Percentiles rank a stretch among this genome's conserved stretches.
These are phyloP conservation scores for Agriotes lineatus DNA, from an alignment of 2,888 invertebrate genomes.

Conservation along the genomic window DNA sequence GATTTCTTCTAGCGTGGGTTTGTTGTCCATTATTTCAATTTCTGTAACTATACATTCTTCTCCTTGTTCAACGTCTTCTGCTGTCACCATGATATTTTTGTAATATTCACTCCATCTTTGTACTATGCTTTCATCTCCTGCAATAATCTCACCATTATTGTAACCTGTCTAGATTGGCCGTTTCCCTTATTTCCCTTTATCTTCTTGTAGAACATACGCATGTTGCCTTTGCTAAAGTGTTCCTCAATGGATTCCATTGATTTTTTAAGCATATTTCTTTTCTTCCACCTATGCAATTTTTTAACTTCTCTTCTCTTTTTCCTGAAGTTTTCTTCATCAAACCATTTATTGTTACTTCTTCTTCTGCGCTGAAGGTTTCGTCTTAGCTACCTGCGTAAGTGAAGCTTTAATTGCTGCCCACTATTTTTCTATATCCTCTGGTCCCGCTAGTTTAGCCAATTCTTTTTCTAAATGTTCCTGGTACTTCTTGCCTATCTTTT, in stretches of 20 bases:
- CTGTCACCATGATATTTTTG: not conserved
- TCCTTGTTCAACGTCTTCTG: not conserved
- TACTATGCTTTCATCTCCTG: not conserved
- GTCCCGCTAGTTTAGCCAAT: not conserved
- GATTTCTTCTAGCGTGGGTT: not conserved
- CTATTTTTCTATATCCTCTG: no score
- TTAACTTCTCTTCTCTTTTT: no score
- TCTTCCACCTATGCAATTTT: no score
- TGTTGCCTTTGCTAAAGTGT: not conserved
- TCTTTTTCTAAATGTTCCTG: not conserved
- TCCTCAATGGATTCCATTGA: no score
- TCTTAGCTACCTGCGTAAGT: no score
- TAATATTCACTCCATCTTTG: no score
- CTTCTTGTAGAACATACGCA: conserved; percentile 1
- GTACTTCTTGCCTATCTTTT: not conserved
- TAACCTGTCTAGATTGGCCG: not conserved
- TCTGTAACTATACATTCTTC: not conserved
- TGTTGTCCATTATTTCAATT: not conserved
- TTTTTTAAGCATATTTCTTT: no score
- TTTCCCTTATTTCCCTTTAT: conserved; percentile 2
- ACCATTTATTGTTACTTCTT: no score
- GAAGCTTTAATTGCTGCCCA: no score
- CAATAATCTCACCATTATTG: not conserved
- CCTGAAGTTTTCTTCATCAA: no score
- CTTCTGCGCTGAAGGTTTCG: no score